Percentiles rank a stretch among this genome's conserved stretches.
phyloP scores from a whole-genome alignment of 2,888 invertebrate species.

The Cartodere bifasciata region DNA sequence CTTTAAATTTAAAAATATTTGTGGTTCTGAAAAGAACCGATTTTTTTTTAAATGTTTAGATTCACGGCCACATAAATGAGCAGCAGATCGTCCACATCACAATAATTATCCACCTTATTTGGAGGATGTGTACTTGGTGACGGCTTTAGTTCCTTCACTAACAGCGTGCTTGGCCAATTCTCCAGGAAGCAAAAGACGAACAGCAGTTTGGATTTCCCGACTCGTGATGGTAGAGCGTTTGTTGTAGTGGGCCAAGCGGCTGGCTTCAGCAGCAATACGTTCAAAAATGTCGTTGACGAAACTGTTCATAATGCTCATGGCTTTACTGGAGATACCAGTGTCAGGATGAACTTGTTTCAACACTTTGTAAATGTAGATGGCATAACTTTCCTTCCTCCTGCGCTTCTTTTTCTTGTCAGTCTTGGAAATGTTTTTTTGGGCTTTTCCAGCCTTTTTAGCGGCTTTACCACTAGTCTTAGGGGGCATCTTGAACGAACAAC shows the following conservation, averaged over 20 bases:
- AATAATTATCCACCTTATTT: too few species aligned
- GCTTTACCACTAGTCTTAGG: conserved; percentile 33
- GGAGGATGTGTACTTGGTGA: conserved; percentile 24
- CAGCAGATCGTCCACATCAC: too few species aligned
- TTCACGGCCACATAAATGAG: too few species aligned
- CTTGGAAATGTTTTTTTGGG: conserved; percentile 44
- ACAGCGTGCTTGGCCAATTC: conserved; percentile 62
- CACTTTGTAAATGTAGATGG: conserved; percentile 49
- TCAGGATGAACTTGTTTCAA: conserved; percentile 49
- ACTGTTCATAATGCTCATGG: conserved; percentile 62
- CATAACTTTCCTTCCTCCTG: conserved; percentile 46
- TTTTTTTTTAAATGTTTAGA: too few species aligned
- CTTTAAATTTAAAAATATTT: too few species aligned
- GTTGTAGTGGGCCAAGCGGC: conserved; percentile 47
- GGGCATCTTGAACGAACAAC: conserved; percentile 27
- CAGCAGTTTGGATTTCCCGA: conserved; percentile 56
- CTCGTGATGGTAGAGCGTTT: conserved; percentile 54
- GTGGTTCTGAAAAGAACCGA: too few species aligned
- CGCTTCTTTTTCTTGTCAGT: conserved; percentile 45
- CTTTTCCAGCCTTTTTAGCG: conserved; percentile 42
- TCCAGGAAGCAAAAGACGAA: conserved; percentile 54
- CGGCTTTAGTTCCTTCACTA: conserved; percentile 52
- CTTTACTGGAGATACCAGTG: conserved; percentile 53
- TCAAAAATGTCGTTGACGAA: conserved; percentile 66
- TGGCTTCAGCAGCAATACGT: conserved; percentile 53